These are phyloP conservation scores for Dusona sp. DNA, from an alignment of 2,888 invertebrate species.

Conservation along the genomic window DNA sequence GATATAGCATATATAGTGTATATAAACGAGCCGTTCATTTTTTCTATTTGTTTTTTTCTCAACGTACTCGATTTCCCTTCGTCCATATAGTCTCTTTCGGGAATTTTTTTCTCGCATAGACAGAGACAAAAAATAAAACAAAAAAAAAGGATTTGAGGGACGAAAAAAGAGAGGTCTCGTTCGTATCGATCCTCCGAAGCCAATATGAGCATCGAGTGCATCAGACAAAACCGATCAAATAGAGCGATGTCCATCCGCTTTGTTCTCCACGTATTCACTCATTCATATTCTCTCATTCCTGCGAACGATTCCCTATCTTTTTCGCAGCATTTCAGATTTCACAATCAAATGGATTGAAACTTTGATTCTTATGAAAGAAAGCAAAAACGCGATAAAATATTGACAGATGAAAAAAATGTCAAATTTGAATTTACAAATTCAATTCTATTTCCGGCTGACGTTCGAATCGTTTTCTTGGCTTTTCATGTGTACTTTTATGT, in stretches of 20 bases:
- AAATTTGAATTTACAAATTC: background rate
- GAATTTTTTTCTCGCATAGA: conserved; percentile 54
- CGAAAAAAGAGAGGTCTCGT: conserved; percentile 33
- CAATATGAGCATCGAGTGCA: conserved; percentile 56
- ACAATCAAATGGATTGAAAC: conserved; percentile 24
- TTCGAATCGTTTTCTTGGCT: background rate
- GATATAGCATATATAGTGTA: conserved; percentile 53
- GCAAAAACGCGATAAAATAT: background rate
- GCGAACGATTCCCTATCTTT: conserved; percentile 16
- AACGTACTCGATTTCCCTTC: conserved; percentile 55
- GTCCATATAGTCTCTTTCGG: conserved; percentile 56
- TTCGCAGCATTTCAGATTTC: conserved; percentile 23
- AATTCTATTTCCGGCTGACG: background rate
- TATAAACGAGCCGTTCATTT: conserved; percentile 56
- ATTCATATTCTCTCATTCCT: conserved; percentile 40
- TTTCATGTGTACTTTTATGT: background rate
- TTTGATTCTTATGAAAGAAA: background rate
- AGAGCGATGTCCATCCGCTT: conserved; percentile 62
- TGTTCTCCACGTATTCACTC: conserved; percentile 46
- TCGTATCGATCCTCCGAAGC: conserved; percentile 52
- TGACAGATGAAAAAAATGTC: background rate
- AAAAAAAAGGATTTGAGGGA: conserved; percentile 44
- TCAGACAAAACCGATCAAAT: conserved; percentile 65
- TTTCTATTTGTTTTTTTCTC: conserved; percentile 51
- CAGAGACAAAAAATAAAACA: conserved; percentile 33